Base-by-base conservation (phyloP, 2,797 vertebrate species). In the Poecilia picta region DNA sequence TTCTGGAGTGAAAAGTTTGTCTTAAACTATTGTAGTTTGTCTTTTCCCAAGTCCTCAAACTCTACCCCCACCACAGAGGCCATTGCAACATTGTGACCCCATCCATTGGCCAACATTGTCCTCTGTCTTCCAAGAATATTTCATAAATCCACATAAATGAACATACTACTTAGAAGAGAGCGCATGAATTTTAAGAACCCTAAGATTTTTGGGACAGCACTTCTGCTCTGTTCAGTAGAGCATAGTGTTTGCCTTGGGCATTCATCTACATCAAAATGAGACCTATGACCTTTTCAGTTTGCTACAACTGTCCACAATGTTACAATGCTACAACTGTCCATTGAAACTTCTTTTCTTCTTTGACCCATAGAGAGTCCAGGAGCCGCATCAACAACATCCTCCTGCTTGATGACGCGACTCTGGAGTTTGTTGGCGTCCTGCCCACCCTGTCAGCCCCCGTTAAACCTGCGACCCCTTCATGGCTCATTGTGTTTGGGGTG, bases 401-500 rank as follows among this genome's bases (percentile, higher is more conserved):
- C 75, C 74, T 93, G 84, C 92, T 99, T 46, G 93, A 95, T 20
- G 97, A 98, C 66, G 59, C 92, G 8, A 97, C 94, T 0, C 90
- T 99, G 91, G 97, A 99, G 91, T 99, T 99, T 71, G 5, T 96
- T n/a, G 97, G 95, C 33, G 95, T 99, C 87, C 0, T 53, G 0
- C 95, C 97, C 36, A 99, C 97, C 0, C 83, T 99, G 79, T 81
- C 74, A 0, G 0, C 95, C 12, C 95, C 95, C 1, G 81, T 90
- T 28, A 15, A 74, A 62, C 93, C 95, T 0, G 68, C 91, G 62
- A 95, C 97, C 39, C 93, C 93, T 0, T 64, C 96, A 0, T 99
- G 98, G 98, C 95, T 99, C 85, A 97, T 99, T 36, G 86, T 91
- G 43, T 99, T 99, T 16, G 98, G 97, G 1, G 94, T 98, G 68